Evolutionary conservation across 2,888 invertebrate species (phyloP), one percentile per base, ranked within the genome.

Genomic region (Cataglyphis altisquamis): DNA sequence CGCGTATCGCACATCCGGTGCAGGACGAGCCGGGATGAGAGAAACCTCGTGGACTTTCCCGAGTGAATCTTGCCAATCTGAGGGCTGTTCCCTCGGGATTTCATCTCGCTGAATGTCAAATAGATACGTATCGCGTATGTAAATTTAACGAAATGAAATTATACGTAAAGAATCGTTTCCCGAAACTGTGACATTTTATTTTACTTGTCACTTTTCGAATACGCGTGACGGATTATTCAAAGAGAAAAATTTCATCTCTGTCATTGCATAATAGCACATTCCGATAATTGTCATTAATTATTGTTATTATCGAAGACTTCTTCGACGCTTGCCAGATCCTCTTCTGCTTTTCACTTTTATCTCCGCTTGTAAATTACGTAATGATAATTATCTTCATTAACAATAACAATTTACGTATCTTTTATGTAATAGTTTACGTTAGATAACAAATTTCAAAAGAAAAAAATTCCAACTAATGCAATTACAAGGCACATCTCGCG

Each of bases 231-330:
- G 12, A 41, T 41, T 41, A 41, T 36, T 36, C 52, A 21, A 8
- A 8, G n/a, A 52, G n/a, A 52, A n/a, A 8, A 52, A 52, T 52
- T 52, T 52, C n/a, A 8, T 52, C n/a, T n/a, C 52, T 52, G n/a
- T n/a, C 18, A 4, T 21, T 6, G n/a, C 21, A 57, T 21, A 57
- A 9, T 15, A 41, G 36, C n/a, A n/a, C n/a, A 21, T 57, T 39
- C 66, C 39, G n/a, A 67, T 45, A 67, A 57, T 77, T 29, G 15
- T 55, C 25, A 21, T 32, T 55, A 41, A 66, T 66, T 55, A 39
- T n/a, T 29, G 12, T 15, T 36, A 36, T 36, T 29, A 21, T 15
- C 15, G 32, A 67, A 18, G 41, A 41, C 55, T 9, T 64, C 55
- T 10, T 64, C 41, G n/a, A 21, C 18, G 32, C n/a, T 55, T 55